These are phyloP conservation scores for Caenorhabditis sp. DNA, from an alignment of 2,888 invertebrate genomes.

Conservation along the genomic window DNA sequence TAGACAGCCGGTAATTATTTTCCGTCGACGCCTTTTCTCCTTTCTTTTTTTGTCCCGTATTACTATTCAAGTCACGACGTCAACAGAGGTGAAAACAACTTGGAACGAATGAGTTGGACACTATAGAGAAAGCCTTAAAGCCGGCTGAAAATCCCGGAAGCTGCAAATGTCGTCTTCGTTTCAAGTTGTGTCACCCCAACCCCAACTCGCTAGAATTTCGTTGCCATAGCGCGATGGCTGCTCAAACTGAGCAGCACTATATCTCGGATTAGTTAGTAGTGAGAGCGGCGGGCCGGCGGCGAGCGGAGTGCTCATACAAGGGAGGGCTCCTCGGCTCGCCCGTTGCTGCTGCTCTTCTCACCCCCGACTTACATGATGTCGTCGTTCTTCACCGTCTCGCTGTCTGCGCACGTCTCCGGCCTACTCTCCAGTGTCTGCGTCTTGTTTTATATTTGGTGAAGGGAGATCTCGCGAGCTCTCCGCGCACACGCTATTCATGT, in stretches of 20 bases:
- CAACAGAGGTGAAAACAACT: constrained; percentile 7
- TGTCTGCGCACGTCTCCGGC: constrained; percentile 40
- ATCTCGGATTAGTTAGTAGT: constrained; percentile 38
- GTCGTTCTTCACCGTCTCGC: constrained; percentile 24
- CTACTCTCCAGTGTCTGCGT: constrained; percentile 33
- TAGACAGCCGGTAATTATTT: constrained; percentile 22
- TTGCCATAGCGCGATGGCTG: constrained; percentile 33
- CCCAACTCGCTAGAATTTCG: not conserved
- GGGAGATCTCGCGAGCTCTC: constrained; percentile 32
- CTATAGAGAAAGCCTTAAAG: constrained; percentile 3
- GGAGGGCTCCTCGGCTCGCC: constrained; percentile 35
- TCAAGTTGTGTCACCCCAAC: constrained; percentile 20
- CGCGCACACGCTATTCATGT: constrained; percentile 48
- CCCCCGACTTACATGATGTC: constrained; percentile 52
- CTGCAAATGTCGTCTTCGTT: not conserved
- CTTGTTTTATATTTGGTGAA: constrained; percentile 41
- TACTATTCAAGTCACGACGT: constrained; percentile 40
- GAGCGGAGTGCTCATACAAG: constrained; percentile 36
- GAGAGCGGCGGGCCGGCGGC: constrained; percentile 12
- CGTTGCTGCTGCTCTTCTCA: constrained; percentile 41
- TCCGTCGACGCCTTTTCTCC: constrained; percentile 22
- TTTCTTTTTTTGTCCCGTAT: constrained; percentile 13
- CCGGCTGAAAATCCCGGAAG: constrained; percentile 8
- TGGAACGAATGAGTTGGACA: not conserved
- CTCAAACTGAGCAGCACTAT: constrained; percentile 17